Conservation (phyloP, 2,113 vertebrate species). For the Podocnemis expansa region DNA sequence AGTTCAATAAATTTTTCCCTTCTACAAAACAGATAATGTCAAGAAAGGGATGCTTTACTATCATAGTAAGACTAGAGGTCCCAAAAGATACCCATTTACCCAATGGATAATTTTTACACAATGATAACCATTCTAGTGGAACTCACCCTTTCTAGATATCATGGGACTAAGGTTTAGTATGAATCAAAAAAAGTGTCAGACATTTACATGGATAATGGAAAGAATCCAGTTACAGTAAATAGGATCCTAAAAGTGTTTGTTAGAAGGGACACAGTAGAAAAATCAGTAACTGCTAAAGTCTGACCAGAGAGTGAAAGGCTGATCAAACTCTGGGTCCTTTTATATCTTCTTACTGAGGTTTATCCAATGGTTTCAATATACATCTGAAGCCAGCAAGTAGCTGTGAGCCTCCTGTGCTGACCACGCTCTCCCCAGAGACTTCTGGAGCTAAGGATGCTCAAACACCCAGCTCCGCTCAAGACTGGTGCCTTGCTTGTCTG, state of each 20-base stretch:
- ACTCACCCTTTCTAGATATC: background rate
- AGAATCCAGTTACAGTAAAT: background rate
- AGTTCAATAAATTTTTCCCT: background rate
- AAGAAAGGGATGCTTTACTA: background rate
- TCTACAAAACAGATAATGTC: background rate
- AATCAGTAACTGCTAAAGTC: background rate
- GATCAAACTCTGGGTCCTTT: background rate
- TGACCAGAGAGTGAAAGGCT: background rate
- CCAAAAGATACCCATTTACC: background rate
- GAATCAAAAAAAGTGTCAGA: background rate
- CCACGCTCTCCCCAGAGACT: background rate
- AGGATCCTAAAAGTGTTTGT: background rate
- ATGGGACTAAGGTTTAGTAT: background rate
- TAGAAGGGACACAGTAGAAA: background rate
- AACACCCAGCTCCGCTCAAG: accelerated
- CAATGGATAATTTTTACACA: background rate
- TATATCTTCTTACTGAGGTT: background rate
- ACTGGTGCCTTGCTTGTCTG: accelerated
- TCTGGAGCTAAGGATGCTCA: background rate
- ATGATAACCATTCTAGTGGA: background rate
- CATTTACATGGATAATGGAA: background rate
- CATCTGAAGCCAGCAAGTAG: background rate
- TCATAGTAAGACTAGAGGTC: background rate
- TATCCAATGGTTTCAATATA: background rate
- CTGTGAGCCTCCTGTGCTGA: background rate